Base-by-base conservation (phyloP, 2,113 vertebrate species). In the Cariama cristata region DNA sequence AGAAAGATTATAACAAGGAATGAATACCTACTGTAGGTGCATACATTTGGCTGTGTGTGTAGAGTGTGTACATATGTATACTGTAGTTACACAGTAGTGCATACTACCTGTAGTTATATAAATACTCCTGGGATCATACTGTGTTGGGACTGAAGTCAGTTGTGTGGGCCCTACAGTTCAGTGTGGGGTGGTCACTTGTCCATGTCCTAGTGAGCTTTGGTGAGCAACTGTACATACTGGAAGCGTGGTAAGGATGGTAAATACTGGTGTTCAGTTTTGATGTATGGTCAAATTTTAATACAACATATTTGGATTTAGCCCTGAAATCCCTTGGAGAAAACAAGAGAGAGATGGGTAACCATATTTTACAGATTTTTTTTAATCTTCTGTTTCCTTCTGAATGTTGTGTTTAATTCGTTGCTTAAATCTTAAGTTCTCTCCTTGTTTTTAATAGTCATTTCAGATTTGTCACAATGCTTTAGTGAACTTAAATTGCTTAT, bases 11-110 rank as follows among this genome's bases (percentile, higher is more conserved):
- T 20, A 14, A 14, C 16, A 27, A 22, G 28, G 35, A 52, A 10
- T 38, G 5, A 23, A 18, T 35, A 11, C 11, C 23, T 49, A 0
- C 32, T 60, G 19, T 12, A 69, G n/a, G 3, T 45, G 50, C 9
- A 8, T 28, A 2, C 8, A 5, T 22, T 28, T 12, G 59, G 50
- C 55, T 38, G 26, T 28, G 16, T 44, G 27, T 38, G 1, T 4
- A 58, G 59, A 38, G 3, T 44, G 17, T 53, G 30, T 35, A 2
- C 33, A 2, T 66, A 30, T 8, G 10, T 8, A 8, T 2, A 0
- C 28, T 55, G 56, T 11, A 52, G 35, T n/a, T 50, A 18, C 9
- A 53, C 45, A 55, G 26, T 6, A 6, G 7, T 42, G 18, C 30
- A 28, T 44, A 9, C n/a, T 62, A 2, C 47, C 49, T 74, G 79